A percentile compares a stretch with the other conserved stretches of the same genome.
These are phyloP conservation scores for Liparis tanakae DNA, from an alignment of 2,797 vertebrate species.

Conservation along the genomic window DNA sequence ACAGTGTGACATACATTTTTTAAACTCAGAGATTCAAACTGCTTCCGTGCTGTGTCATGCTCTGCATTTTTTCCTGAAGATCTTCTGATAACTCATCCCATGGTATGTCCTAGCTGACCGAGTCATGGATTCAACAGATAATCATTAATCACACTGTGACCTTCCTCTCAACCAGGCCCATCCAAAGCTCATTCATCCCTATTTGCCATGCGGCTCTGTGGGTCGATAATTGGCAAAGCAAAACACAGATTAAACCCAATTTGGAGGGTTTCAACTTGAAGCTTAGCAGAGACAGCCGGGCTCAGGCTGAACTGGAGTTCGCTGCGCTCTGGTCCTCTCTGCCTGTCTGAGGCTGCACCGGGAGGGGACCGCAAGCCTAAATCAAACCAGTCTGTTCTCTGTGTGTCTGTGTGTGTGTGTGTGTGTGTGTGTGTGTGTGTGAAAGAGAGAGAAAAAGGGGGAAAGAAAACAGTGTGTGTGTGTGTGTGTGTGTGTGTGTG, in stretches of 20 bases:
- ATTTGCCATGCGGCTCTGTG: conserved; percentile 73
- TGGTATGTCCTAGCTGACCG: conserved; percentile 10
- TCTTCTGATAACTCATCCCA: conserved; percentile 52
- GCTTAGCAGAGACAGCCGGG: conserved; percentile 72
- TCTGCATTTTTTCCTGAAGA: conserved; percentile 20
- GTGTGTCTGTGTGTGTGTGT: conserved; percentile 59
- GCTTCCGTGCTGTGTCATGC: conserved; percentile 36
- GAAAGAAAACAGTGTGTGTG: conserved; percentile 10
- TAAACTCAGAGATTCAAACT: conserved; percentile 5
- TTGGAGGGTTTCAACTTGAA: conserved; percentile 76
- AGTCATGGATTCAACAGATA: conserved; percentile 62
- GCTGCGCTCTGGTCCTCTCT: conserved; percentile 59
- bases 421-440: conserved; percentile 11
- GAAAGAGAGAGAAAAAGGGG: neutral
- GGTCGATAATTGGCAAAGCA: conserved; percentile 80
- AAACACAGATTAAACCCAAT: conserved; percentile 82
- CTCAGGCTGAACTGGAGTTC: conserved; percentile 67
- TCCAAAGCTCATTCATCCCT: conserved; percentile 74
- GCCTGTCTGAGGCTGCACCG: conserved; percentile 67
- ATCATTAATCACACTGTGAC: conserved; percentile 74
- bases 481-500: conserved; percentile 41
- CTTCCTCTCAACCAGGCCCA: conserved; percentile 70
- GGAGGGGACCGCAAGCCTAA: conserved; percentile 72
- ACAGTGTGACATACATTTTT: conserved; percentile 22
- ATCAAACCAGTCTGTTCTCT: conserved; percentile 78